These are phyloP conservation scores for Empis livida DNA, from an alignment of 2,888 invertebrate genomes.

Conservation along the genomic window DNA sequence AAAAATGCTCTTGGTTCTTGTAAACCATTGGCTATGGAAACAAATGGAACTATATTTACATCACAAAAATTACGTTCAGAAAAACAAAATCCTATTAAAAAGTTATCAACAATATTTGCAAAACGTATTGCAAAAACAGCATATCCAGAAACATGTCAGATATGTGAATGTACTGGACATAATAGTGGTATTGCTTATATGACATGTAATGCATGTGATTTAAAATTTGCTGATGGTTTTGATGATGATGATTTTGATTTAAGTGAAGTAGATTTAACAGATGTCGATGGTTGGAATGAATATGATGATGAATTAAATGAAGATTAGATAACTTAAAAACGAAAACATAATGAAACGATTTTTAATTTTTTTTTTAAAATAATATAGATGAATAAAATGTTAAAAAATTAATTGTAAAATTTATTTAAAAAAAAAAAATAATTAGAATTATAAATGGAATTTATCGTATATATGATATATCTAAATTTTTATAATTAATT, in stretches of 20 bases:
- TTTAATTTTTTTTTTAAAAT: not conserved
- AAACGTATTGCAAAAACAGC: constrained; percentile 53
- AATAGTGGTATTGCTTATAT: constrained; percentile 51
- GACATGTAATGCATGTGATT: constrained; percentile 47
- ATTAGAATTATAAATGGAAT: no score
- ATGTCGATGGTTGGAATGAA: not conserved
- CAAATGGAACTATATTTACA: constrained; percentile 60
- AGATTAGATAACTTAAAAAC: not conserved
- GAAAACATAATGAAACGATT: not conserved
- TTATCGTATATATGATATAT: not conserved
- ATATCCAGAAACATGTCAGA: constrained; percentile 44
- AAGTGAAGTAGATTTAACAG: not conserved
- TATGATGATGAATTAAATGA: not conserved
- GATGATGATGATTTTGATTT: not conserved
- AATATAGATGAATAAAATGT: not conserved
- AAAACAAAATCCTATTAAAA: constrained; percentile 44
- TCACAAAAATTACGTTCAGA: constrained; percentile 44
- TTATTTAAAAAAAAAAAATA: not conserved
- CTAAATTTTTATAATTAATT: not conserved
- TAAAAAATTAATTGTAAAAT: not conserved
- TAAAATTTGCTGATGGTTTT: not conserved
- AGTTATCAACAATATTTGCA: constrained; percentile 51
- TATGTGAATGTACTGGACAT: constrained; percentile 56
- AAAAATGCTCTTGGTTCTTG: constrained; percentile 63
- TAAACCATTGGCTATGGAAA: constrained; percentile 68